Evolutionary conservation across 1,140 invertebrate genomes (phyloP).

Genomic region (Penaeus vannamei): DNA sequence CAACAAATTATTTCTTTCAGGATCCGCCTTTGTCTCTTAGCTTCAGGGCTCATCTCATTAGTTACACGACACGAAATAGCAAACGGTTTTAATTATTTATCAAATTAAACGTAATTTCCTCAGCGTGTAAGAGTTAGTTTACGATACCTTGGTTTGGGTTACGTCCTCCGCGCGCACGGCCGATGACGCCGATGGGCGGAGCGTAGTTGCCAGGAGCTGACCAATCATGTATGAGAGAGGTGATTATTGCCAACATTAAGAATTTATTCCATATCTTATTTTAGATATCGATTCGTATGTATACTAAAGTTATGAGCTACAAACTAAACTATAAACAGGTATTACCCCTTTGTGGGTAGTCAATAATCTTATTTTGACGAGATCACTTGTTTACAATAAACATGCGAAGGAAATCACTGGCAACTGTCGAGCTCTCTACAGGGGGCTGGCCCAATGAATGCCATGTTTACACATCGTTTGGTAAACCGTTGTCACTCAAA

Average conservation of each 20-base stretch:
- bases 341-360: too few species aligned
- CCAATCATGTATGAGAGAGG: conserved; percentile 37
- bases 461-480: conserved; percentile 34
- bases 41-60: conserved; percentile 53
- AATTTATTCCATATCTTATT: neutral
- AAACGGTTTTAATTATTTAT: conserved; percentile 56
- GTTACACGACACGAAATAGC: conserved; percentile 49
- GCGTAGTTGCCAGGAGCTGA: conserved; percentile 39
- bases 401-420: neutral
- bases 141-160: conserved; percentile 19
- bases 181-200: conserved; percentile 32
- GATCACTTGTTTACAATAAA: too few species aligned
- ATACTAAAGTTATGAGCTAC: too few species aligned
- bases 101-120: conserved; percentile 47
- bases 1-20: too few species aligned
- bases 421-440: neutral
- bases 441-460: conserved; percentile 16
- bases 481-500: conserved; percentile 26
- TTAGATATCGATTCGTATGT: too few species aligned
- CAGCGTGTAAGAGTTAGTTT: conserved; percentile 24
- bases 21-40: neutral
- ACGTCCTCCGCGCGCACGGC: conserved; percentile 14
- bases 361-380: too few species aligned
- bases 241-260: too few species aligned
- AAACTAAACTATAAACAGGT: too few species aligned